Base-by-base conservation (phyloP, 2,797 vertebrate genomes). In the Carapus acus region DNA sequence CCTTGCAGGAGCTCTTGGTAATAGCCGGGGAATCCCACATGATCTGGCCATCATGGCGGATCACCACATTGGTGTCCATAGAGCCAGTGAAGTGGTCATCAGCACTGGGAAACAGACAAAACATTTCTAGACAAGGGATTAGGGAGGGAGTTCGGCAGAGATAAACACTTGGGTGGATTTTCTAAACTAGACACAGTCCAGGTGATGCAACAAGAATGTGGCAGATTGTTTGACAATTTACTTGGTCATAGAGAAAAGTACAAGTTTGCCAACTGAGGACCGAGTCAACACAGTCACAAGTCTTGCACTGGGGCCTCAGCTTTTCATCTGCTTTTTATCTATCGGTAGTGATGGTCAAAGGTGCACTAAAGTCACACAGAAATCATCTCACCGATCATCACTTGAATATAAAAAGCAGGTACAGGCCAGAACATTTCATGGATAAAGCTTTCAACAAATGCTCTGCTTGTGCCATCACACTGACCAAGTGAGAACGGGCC, bases 1-100 rank as follows among this genome's bases (percentile, higher is more conserved):
- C 92, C 44, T 87, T 91, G 85, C 94, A 96, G 44, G 94, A 96
- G 83, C 93, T 96, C 76, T 92, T 94, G 47, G 92, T 94, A 85
- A 96, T 96, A 42, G 90, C 92, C 0, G 94, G 93, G 0, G 91
- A 88, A 56, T 94, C 93, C 94, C 94, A 96, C 81, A 82, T 86
- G 54, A 94, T 87, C 20, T 84, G 84, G 1, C 94, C 93, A 0
- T 96, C 86, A 0, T 91, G 85, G 17, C 78, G 82, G 75, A 97
- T 87, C 36, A 94, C 91, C 66, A 94, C 94, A 6, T 94, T 95
- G 58, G 93, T 97, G 84, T 91, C 90, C 89, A 92, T 90, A 0
- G 92, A 83, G 60, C 88, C 84, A 0, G 86, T 85, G 2, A 92
- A 92, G 63, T 83, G 91, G 31, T 93, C 80, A 0, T 94, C 91